Base-by-base conservation (phyloP, 2,113 vertebrate species). In the Chlamydotis undulata region DNA sequence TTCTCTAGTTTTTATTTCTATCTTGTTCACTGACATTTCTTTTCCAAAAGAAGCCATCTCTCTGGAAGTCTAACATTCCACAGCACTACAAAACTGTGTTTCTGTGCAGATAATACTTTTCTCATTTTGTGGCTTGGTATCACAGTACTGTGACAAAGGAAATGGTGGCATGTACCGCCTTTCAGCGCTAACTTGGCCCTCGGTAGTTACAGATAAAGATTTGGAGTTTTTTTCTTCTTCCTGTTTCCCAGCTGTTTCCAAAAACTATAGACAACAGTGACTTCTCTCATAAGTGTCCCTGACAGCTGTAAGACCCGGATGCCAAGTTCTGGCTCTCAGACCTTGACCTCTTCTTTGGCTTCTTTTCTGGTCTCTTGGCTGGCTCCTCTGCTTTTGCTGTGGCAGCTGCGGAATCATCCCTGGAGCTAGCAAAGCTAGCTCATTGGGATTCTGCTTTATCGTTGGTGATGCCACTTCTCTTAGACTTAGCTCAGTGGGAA, bases 251-350 rank as follows among this genome's bases (percentile, higher is more conserved):
- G 19, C 53, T 84, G 71, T 93, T 95, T 87, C 43, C 59, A 69
- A 91, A 87, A 65, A 41, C 59, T 83, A 6, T 33, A 70, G 60
- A 82, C 73, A 89, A 84, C 89, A 92, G 75, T 75, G 68, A 49
- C 57, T 86, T 75, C 64, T 91, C 52, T 96, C 80, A 49, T 87
- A 61, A 94, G 50, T 52, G 29, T 78, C 45, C 35, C 39, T 78
- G 91, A 77, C 93, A 97, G 92, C 89, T 95, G 87, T 92, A 82
- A 64, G 79, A 83, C 61, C 65, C 4, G 4, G 50, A 82, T 94
- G 94, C 94, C 95, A 95, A 94, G 61, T 94, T 78, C 82, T 94
- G 89, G 56, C 70, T 94, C 7, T 1, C 49, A 87, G 70, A 59
- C 63, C 79, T 84, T 94, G 76, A 79, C 65, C 57, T 88, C 55